Conservation (phyloP, 2,113 vertebrate genomes). For the Poicephalus gulielmi region DNA sequence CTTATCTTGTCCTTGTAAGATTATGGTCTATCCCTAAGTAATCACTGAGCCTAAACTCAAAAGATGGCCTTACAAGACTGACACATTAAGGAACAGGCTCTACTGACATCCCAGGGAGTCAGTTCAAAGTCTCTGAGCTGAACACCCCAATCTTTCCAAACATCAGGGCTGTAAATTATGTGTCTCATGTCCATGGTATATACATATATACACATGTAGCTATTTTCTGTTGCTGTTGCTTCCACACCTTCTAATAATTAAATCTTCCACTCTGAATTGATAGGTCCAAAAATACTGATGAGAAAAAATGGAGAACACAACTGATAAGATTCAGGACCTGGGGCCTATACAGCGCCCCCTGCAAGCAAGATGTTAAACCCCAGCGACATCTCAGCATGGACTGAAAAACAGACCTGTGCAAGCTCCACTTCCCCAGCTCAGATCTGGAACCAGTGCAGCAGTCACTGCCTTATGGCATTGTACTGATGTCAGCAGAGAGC, state of each 20-base stretch:
- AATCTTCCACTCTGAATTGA: neutral
- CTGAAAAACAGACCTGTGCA: neutral
- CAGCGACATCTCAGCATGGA: neutral
- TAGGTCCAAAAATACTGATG: neutral
- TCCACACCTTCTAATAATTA: neutral
- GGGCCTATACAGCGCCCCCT: neutral
- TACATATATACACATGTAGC: neutral
- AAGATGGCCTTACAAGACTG: neutral
- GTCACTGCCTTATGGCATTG: neutral
- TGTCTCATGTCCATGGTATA: neutral
- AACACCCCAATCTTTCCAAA: neutral
- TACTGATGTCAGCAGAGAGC: neutral
- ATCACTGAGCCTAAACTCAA: fast-evolving
- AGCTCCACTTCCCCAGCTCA: neutral
- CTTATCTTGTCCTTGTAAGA: neutral
- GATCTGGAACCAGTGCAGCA: neutral
- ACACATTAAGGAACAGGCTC: neutral
- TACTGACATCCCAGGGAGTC: neutral
- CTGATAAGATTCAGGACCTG: neutral
- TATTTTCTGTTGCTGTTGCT: neutral
- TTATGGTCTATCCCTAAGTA: neutral
- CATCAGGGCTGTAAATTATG: neutral
- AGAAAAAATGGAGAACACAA: neutral
- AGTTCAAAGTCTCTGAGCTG: neutral
- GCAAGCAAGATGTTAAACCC: neutral